Evolutionary conservation across 2,888 invertebrate genomes (phyloP).

Genomic region (Seira sanloemensis): DNA sequence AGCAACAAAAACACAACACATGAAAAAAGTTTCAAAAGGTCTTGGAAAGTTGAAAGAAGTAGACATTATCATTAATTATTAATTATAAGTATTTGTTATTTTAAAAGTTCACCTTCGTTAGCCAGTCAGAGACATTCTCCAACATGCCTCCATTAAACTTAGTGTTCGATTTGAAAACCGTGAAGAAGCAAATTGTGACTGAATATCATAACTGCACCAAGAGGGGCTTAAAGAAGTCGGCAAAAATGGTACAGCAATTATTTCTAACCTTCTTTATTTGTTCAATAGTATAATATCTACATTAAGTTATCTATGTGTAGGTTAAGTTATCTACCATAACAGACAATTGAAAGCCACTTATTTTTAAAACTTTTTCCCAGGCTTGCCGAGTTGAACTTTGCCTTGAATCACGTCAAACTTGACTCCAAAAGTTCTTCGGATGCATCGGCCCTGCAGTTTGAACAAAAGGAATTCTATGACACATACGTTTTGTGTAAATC

Average conservation of each 20-base stretch:
- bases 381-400: conserved; percentile 88
- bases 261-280: no score
- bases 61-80: no score
- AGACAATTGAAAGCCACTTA: neutral
- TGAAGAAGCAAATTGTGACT: conserved; percentile 81
- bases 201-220: conserved; percentile 86
- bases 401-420: conserved; percentile 83
- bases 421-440: conserved; percentile 67
- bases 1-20: no score
- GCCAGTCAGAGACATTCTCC: no score
- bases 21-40: no score
- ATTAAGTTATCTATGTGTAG: no score
- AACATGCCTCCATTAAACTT: conserved; percentile 66
- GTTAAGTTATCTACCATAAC: no score
- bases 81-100: no score
- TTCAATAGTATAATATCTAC: no score
- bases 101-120: no score
- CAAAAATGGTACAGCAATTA: no score
- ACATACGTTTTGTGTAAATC: conserved; percentile 87
- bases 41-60: no score
- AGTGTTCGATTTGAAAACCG: conserved; percentile 79
- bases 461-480: conserved; percentile 81
- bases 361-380: conserved; percentile 75
- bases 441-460: conserved; percentile 71
- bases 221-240: conserved; percentile 86